Base-by-base conservation (phyloP, 1,140 invertebrate species). In the Drosophila nigrodunni region DNA sequence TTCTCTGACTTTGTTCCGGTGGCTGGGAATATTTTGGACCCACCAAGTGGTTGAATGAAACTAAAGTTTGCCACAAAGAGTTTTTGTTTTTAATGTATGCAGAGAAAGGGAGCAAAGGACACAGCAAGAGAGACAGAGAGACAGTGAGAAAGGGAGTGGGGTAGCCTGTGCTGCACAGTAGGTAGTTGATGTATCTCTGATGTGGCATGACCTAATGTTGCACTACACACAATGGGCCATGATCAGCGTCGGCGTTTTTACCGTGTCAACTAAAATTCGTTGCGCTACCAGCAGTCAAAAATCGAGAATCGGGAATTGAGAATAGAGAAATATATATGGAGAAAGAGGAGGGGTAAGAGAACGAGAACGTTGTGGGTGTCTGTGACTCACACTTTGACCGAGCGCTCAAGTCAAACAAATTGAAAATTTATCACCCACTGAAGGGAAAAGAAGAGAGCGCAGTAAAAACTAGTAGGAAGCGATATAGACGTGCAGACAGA, bases 41-140 rank as follows among this genome's bases (percentile, higher is more conserved):
- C 50, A 83, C 83, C 83, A 88, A 80, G 83, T 54, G 52, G 60
- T 57, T 82, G 60, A 60, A 82, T 81, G 82, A 76, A 72, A 60
- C 41, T 41, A 64, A 35, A 62, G 49, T 35, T 50, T 35, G 6
- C 18, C 30, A 86, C 80, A 87, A 88, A 83, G 80, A 83, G 83
- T 89, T 88, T 83, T 87, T 87, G 83, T 88, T 66, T 77, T 69
- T 80, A 87, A 87, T 87, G 57, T 88, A 88, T 87, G 83, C 79
- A 87, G 47, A 35, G 15, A 11, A 8, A 43, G 7, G 62, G 15
- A 30, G 25, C 18, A 21, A 21, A 21, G 18, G 18, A 21, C 18
- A 21, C 18, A 21, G 18, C 18, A 21, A 21, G 0, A 13, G 47
- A 74, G 34, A 74, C 30, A 54, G 35, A n/a, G 71, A 67, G 9